Base-by-base conservation (phyloP, 2,888 invertebrate species). In the Microctonus aethiopoides region DNA sequence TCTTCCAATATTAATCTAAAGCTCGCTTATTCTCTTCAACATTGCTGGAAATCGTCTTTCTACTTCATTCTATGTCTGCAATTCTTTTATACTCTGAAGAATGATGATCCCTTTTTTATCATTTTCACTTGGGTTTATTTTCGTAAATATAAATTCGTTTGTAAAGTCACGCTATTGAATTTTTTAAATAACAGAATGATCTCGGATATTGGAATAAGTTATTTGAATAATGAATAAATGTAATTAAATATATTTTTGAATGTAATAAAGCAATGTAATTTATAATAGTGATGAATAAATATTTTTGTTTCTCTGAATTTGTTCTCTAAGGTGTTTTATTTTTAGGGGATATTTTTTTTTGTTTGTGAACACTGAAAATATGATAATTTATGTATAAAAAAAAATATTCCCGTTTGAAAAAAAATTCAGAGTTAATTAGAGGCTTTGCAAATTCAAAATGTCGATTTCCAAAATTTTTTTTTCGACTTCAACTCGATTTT, bases 1-100 rank as follows among this genome's bases (percentile, higher is more conserved):
- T 77, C 80, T n/a, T n/a, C 79, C 46, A 46, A 78, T 81, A 82
- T 83, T 83, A 83, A 81, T 83, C 79, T 74, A 74, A 73, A 66
- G 34, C 54, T 34, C 29, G 39, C 67, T 68, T 72, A 65, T 65
- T 59, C 57, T 69, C 34, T n/a, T n/a, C 13, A 51, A 34, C 56
- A 34, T 67, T 65, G 22, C 36, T 41, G 46, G 56, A 64, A 68
- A 68, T 63, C 62, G 56, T 26, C 34, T 46, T 61, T 24, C 60
- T 52, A 36, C 29, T 24, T 29, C 20, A 36, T 26, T 6, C 26
- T 60, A 16, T 46, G 16, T 26, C 13, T 68, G 39, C 54, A 39
- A 61, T 13, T 36, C 46, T 32, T 46, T 20, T 16, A 20, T 57
- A 13, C 57, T 57, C 13, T 34, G 20, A 2, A 16, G 20, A n/a